These are phyloP conservation scores for Mystacornis crossleyi DNA, from an alignment of 2,113 vertebrate genomes.

Conservation along the genomic window DNA sequence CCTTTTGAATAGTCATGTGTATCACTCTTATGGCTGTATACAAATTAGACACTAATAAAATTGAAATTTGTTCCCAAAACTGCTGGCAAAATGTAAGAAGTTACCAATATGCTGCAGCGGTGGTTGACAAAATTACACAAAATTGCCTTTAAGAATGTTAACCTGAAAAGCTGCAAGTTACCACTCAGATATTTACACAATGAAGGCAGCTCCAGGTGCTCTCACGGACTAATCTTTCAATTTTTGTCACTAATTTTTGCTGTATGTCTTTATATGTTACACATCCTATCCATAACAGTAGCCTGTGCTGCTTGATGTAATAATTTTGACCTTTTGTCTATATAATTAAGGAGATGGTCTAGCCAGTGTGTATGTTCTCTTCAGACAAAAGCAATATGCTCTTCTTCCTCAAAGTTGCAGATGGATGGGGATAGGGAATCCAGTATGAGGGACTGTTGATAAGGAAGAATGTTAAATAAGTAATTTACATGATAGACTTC, in stretches of 20 bases:
- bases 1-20: not conserved
- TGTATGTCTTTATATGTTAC: not conserved
- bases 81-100: not conserved
- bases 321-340: not conserved
- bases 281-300: not conserved
- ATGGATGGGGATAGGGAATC: not conserved
- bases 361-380: conserved; percentile 76
- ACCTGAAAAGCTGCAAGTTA: not conserved
- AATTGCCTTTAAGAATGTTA: not conserved
- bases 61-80: not conserved
- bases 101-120: not conserved
- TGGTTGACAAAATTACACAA: not conserved
- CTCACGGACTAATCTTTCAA: not conserved
- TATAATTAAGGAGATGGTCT: not conserved
- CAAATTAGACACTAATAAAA: not conserved
- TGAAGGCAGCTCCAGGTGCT: not conserved
- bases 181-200: not conserved
- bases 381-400: conserved; percentile 65
- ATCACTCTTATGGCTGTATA: not conserved
- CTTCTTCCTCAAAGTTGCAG: conserved; percentile 55
- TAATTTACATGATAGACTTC: not conserved
- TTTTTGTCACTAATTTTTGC: not conserved
- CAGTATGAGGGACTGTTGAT: not conserved
- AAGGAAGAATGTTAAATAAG: not conserved
- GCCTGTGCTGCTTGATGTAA: not conserved